Evolutionary conservation across 2,888 invertebrate species (phyloP).

Genomic region (Nemoura dubitans): DNA sequence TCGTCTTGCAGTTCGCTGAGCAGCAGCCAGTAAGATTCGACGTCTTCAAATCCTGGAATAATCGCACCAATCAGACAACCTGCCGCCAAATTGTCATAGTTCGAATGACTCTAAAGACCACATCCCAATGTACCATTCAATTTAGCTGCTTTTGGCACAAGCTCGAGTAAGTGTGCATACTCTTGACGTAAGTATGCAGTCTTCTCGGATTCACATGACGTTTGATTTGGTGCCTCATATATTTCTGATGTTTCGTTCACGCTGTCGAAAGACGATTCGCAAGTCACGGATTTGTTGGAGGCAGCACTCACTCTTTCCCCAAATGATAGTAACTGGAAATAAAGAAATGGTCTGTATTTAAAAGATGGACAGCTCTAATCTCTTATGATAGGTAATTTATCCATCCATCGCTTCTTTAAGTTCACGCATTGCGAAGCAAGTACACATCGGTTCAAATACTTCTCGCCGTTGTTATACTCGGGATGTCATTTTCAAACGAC

Average conservation of each 20-base stretch:
- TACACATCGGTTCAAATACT: neutral
- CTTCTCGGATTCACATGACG: neutral
- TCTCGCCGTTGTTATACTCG: neutral
- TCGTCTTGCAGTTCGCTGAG: conserved; percentile 53
- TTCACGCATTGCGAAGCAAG: neutral
- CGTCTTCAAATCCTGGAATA: neutral
- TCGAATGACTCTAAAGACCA: neutral
- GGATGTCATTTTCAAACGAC: neutral
- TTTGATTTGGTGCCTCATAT: neutral
- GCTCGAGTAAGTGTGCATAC: conserved; percentile 16
- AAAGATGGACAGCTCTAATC: neutral
- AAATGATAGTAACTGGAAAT: neutral
- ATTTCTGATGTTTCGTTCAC: neutral
- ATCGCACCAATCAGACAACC: neutral
- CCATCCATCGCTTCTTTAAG: no score
- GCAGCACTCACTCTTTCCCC: neutral
- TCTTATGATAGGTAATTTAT: no score
- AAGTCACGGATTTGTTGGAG: neutral
- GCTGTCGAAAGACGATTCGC: neutral
- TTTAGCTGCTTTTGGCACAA: conserved; percentile 21
- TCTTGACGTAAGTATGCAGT: neutral
- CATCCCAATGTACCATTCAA: conserved; percentile 27
- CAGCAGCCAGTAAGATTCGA: conserved; percentile 29
- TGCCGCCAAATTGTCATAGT: neutral
- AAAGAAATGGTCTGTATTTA: neutral